Evolutionary conservation across 2,888 invertebrate species (phyloP), one percentile per base, ranked within the genome.

Genomic region (Drosophila kuntzei): DNA sequence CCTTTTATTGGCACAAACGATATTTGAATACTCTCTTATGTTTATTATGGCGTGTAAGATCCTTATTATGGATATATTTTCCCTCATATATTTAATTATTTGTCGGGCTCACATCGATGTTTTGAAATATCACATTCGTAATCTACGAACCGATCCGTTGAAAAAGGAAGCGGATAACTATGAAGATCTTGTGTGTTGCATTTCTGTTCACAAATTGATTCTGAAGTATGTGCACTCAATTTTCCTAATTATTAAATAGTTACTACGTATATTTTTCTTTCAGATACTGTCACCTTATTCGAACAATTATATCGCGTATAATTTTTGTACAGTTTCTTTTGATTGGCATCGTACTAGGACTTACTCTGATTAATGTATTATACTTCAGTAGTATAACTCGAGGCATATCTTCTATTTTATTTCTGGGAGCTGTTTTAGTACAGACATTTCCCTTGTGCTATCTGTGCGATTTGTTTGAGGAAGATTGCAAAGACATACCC

Each of bases 381-480:
- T 79, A 67, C 37, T 82, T 80, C n/a, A 62, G 69, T 7, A 53
- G 62, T 8, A 44, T 82, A 9, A 61, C 61, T 61, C 65, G 53
- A 18, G 61, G 67, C 3, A 34, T 82, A 7, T 62, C 77, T 3
- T 59, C 76, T 7, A 46, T 80, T 2, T 7, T 79, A 2, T 79
- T 66, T 14, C 36, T 79, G 1, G 41, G 68, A 3, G 68, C 71
- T 11, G 46, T 68, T 3, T n/a, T 80, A 6, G 18, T 71, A 16
- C 63, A 80, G 34, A 82, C 80, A 0, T 80, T 82, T 39, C 83
- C 83, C 14, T 77, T 81, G 1, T 80, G 84, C 46, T 80, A 71
- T n/a, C 50, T 63, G 0, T 81, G 80, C 54, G 67, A 81, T 12
- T 14, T 67, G 7, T 61, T 85, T 0, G 49, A 61, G 0, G 67